Percentiles rank a stretch among this genome's conserved stretches.
phyloP scores from a whole-genome alignment of 35 echinoderm and acorn worm genomes.

The Nesometra sesokonis region DNA sequence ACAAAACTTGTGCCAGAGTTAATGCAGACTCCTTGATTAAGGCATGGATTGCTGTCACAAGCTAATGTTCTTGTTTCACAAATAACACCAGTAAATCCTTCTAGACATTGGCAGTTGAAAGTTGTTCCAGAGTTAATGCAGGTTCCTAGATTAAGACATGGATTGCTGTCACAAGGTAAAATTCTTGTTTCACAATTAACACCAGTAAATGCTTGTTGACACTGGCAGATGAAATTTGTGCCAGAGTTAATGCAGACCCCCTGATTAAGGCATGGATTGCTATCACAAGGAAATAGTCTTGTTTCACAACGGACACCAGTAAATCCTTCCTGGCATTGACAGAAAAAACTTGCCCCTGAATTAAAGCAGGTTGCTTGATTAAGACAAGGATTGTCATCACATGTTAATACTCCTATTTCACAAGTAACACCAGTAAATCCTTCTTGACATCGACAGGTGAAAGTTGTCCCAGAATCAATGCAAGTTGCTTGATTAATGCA shows the following conservation, averaged over 20 bases:
- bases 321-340: slow-evolving; percentile 40
- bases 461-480: neutral
- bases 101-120: slow-evolving; percentile 38
- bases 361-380: slow-evolving; percentile 64
- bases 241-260: slow-evolving; percentile 14
- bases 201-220: slow-evolving; percentile 44
- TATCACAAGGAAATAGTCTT: slow-evolving; percentile 7
- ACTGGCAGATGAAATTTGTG: slow-evolving; percentile 31
- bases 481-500: slow-evolving; percentile 1
- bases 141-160: slow-evolving; percentile 63
- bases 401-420: neutral
- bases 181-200: slow-evolving; percentile 45
- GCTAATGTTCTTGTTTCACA: slow-evolving; percentile 36
- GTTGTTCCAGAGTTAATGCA: slow-evolving; percentile 36
- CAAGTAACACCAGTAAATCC: neutral
- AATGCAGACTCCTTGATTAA: slow-evolving; percentile 10
- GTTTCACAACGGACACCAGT: slow-evolving; percentile 54
- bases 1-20: slow-evolving; percentile 12
- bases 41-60: slow-evolving; percentile 27
- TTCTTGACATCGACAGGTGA: neutral
- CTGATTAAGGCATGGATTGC: slow-evolving; percentile 28
- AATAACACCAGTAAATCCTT: slow-evolving; percentile 31
- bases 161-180: slow-evolving; percentile 65
- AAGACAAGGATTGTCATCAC: slow-evolving; percentile 22
- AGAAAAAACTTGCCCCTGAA: slow-evolving; percentile 16